These are phyloP conservation scores for Notamacropus eugenii DNA, from an alignment of 2,797 vertebrate genomes.

Conservation along the genomic window DNA sequence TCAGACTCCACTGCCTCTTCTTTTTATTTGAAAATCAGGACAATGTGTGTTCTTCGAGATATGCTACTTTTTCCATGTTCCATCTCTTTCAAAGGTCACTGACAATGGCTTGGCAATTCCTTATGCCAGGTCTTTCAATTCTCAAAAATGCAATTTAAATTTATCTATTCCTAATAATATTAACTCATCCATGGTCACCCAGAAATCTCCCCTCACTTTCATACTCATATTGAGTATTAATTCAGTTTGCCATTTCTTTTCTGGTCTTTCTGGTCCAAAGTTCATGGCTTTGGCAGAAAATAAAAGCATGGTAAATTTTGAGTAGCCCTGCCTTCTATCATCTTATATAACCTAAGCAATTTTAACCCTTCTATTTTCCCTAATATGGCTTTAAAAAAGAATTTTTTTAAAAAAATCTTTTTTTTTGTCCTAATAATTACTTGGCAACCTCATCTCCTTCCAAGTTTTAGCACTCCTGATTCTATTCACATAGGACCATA, in stretches of 20 bases:
- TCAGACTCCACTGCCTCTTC: neutral
- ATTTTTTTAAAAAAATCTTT: neutral
- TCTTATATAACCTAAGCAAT: neutral
- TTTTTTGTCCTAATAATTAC: neutral
- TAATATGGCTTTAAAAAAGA: neutral
- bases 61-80: neutral
- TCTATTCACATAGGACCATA: neutral
- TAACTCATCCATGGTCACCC: neutral
- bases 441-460: neutral
- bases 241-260: neutral
- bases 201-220: neutral
- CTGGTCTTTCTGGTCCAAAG: neutral
- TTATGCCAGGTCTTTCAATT: neutral
- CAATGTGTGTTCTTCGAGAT: neutral
- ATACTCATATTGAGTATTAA: neutral
- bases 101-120: neutral
- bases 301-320: neutral
- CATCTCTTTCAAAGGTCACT: neutral
- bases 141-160: neutral
- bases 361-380: neutral
- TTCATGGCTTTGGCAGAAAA: neutral
- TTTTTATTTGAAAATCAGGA: neutral
- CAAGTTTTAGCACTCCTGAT: neutral
- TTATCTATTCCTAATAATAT: neutral
- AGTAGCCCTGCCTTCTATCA: neutral